Evolutionary conservation across 2,888 invertebrate genomes (phyloP), one percentile per base, ranked within the genome.

Genomic region (Meandrusa payeni): DNA sequence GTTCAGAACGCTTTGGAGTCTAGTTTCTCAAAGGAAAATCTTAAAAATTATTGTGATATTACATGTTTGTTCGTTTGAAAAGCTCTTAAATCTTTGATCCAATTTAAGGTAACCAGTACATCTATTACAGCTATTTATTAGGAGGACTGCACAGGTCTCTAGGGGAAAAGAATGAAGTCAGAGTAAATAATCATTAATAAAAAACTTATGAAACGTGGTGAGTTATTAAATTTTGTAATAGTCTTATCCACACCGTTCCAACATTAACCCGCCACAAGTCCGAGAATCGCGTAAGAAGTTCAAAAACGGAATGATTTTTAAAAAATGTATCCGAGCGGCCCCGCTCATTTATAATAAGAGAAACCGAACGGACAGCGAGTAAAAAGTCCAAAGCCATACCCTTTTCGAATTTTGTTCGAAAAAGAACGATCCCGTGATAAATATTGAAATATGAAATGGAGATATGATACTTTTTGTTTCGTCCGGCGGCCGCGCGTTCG

Each of bases 361-460:
- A 66, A 70, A 61, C 58, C 59, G 61, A 66, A 60, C 58, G 51
- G 51, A 63, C 55, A 54, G 58, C 31, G 58, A 60, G 56, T 65
- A 67, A 64, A 66, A 53, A 56, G 59, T 56, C 59, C 53, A 52
- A 43, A 51, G 53, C 61, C n/a, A 52, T 59, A 61, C 64, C 75
- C 68, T 72, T 76, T 78, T 76, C 66, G 74, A 72, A 74, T 82
- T 83, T 82, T 73, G 78, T 79, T 79, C 78, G 76, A 75, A 86
- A 83, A 85, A 72, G 77, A 73, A 76, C 73, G 83, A 82, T 86
- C 76, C 64, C 56, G 77, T 74, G 85, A 85, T 86, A 86, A 86
- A 85, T 85, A 80, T 83, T 86, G 81, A 83, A 85, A 81, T 86
- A 83, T 83, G 79, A 80, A 77, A 76, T 76, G 76, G 75, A 76